Conservation (phyloP, 2,113 vertebrate species). For the Pipa parva region DNA sequence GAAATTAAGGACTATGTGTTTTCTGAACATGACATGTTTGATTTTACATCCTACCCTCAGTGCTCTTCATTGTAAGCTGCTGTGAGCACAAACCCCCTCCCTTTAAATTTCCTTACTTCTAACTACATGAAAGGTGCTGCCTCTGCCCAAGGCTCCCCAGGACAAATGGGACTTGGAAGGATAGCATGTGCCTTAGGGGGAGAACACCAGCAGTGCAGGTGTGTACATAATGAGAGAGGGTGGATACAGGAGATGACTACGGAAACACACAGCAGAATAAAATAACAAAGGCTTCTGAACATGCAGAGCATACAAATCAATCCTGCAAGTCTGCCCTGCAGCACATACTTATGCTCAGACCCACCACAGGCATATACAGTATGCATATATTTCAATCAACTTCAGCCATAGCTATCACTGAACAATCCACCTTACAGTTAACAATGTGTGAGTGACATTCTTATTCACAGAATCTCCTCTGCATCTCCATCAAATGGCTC, state of each 20-base stretch:
- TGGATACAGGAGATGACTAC: constrained; percentile 21
- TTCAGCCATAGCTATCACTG: not conserved
- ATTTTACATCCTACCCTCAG: not conserved
- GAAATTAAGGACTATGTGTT: constrained; percentile 6
- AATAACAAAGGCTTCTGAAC: constrained; percentile 22
- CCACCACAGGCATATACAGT: constrained; percentile 12
- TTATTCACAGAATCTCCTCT: no score
- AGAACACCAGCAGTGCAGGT: constrained; percentile 42
- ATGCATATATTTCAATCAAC: not conserved
- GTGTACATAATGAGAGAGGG: constrained; percentile 30
- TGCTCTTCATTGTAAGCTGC: constrained; percentile 15
- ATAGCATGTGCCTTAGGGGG: constrained; percentile 25
- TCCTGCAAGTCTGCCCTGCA: constrained; percentile 13
- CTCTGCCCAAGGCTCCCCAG: constrained; percentile 10
- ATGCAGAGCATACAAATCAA: not conserved
- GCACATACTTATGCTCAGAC: constrained; percentile 12
- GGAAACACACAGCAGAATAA: constrained; percentile 25
- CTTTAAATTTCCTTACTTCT: not conserved
- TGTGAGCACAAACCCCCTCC: constrained; percentile 9
- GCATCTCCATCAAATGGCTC: no score
- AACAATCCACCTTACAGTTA: not conserved
- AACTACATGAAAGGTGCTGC: constrained; percentile 10
- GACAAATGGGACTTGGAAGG: constrained; percentile 39
- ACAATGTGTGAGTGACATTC: no score
- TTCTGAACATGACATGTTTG: constrained; percentile 20